Percentiles rank a stretch among this genome's conserved stretches.
These are phyloP conservation scores for Phorcus lineatus DNA, from an alignment of 2,888 invertebrate species.

Conservation along the genomic window DNA sequence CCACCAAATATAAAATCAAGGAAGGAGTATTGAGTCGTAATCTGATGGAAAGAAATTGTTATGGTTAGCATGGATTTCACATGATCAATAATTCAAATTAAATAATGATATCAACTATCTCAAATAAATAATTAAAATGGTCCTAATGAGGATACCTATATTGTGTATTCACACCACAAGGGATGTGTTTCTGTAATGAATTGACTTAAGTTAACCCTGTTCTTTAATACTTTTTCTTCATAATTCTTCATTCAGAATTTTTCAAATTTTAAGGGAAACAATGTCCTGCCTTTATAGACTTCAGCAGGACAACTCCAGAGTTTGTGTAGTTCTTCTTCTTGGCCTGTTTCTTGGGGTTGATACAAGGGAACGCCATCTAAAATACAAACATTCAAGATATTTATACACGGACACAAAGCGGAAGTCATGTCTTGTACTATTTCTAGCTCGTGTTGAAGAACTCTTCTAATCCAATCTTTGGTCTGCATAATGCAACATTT, in stretches of 20 bases:
- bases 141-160: too few relatives aligned
- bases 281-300: conserved; percentile 56
- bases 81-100: not conserved
- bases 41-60: conserved; percentile 43
- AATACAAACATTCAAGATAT: conserved; percentile 27
- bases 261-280: not conserved
- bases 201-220: not conserved
- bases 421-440: too few relatives aligned
- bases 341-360: conserved; percentile 60
- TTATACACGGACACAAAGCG: too few relatives aligned
- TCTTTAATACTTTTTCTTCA: not conserved
- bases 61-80: not conserved
- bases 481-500: too few relatives aligned
- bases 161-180: not conserved
- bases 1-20: conserved; percentile 74
- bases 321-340: conserved; percentile 65
- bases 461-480: too few relatives aligned
- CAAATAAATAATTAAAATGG: too few relatives aligned
- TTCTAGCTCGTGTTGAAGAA: too few relatives aligned
- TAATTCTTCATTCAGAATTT: too few relatives aligned
- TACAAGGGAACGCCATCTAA: conserved; percentile 54
- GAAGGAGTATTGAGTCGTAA: conserved; percentile 64
- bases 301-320: conserved; percentile 56
- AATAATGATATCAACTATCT: too few relatives aligned
- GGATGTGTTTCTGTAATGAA: not conserved